phyloP scores from a whole-genome alignment of 1,140 invertebrate species.

The Calosoma granatense region DNA sequence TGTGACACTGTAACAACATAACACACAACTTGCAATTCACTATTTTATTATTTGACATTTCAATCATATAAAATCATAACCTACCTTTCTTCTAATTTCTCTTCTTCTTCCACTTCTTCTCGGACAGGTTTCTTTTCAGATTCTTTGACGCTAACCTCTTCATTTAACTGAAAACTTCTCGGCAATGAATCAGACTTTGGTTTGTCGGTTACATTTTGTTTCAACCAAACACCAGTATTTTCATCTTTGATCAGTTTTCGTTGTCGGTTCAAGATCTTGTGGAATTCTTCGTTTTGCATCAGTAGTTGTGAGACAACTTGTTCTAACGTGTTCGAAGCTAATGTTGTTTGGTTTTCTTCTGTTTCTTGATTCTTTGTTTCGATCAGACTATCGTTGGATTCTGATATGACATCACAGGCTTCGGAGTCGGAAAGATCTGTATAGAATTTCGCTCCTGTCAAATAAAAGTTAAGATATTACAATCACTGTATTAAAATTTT shows the following conservation, averaged over 20 bases:
- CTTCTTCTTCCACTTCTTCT: conserved; percentile 39
- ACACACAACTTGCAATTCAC: neutral
- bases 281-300: conserved; percentile 75
- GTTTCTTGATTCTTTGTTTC: conserved; percentile 35
- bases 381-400: conserved; percentile 48
- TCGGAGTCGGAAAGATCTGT: conserved; percentile 49
- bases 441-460: conserved; percentile 45
- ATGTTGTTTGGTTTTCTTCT: conserved; percentile 33
- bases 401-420: conserved; percentile 48
- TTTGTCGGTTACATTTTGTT: conserved; percentile 33
- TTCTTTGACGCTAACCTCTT: conserved; percentile 33
- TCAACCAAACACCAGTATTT: conserved; percentile 38
- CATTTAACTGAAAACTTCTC: conserved; percentile 58
- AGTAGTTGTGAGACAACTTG: conserved; percentile 73
- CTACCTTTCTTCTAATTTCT: no score
- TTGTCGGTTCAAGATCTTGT: conserved; percentile 63
- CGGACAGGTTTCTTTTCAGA: conserved; percentile 36
- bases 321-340: conserved; percentile 50
- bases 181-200: conserved; percentile 67
- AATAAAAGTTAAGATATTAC: conserved; percentile 21
- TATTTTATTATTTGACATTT: neutral
- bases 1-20: conserved; percentile 23
- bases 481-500: neutral
- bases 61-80: conserved; percentile 33
- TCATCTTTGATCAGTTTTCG: conserved; percentile 38